Evolutionary conservation across 2,888 invertebrate genomes (phyloP), one percentile per base, ranked within the genome.

Genomic region (Polydrusus cervinus): DNA sequence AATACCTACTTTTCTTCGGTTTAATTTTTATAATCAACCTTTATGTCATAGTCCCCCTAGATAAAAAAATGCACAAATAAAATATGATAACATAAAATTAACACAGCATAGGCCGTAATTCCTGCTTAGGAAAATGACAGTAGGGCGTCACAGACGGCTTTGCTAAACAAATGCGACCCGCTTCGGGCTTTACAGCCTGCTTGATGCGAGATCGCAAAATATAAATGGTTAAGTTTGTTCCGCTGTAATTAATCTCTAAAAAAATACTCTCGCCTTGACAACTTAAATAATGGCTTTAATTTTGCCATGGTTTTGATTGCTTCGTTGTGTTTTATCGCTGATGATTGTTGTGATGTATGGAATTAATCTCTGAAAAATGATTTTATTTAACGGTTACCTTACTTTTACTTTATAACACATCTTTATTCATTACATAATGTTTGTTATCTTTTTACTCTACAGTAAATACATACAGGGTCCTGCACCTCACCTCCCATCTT

Each of bases 161-260:
- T 60, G 38, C 57, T 18, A 60, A 60, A 60, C 57, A 60, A 60
- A 60, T 60, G 57, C 57, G 57, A 60, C 57, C 18, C 38, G 38
- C 57, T 60, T 38, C 16, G 57, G 57, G 57, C 57, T 60, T 60
- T 38, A 10, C 57, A 60, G 57, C 57, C 57, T 18, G 57, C 57
- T 60, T 60, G 38, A 60, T 60, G 57, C 57, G 57, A 60, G 38
- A 60, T 60, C 57, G 38, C 57, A 38, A 60, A 60, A 60, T 60
- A 60, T 60, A 60, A 60, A 60, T 60, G 38, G 57, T 60, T 38
- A 16, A 60, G 38, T 60, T 60, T 57, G 34, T 60, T 60, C 38
- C 57, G 57, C 38, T 60, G 57, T 60, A 60, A 60, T 60, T 60
- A 60, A 60, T 60, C 57, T 16, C 38, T 38, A 14, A 60, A 60